Percentiles rank a stretch among this genome's conserved stretches.
phyloP scores from a whole-genome alignment of 2,888 invertebrate species.

The Syrista parreyssii region DNA sequence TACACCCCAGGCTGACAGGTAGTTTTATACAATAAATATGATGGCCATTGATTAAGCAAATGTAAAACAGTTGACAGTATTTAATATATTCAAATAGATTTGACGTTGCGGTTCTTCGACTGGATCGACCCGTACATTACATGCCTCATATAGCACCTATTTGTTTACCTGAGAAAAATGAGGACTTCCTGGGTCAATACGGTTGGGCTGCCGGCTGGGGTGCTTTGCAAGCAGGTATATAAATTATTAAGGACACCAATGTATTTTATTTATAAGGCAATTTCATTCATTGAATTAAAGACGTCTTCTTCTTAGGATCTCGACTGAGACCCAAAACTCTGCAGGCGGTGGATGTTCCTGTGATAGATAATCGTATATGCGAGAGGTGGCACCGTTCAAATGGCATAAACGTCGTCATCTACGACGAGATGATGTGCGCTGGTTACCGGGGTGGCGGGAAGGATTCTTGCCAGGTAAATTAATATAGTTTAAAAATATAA shows the following conservation, averaged over 20 bases:
- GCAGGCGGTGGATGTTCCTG: conserved; percentile 92
- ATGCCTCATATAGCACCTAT: conserved; percentile 93
- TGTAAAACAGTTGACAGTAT: not conserved
- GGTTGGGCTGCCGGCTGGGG: conserved; percentile 97
- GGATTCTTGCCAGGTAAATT: conserved; percentile 76
- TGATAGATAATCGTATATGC: conserved; percentile 86
- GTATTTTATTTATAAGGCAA: not conserved
- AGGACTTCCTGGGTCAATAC: conserved; percentile 89
- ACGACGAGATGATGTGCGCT: conserved; percentile 95
- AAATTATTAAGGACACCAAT: not conserved
- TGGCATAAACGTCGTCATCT: conserved; percentile 89
- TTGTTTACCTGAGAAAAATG: conserved; percentile 89
- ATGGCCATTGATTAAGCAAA: not conserved
- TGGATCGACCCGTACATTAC: conserved; percentile 90
- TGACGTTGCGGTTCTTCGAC: conserved; percentile 88
- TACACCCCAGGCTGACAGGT: conserved; percentile 87
- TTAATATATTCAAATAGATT: conserved; percentile 68
- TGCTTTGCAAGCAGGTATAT: conserved; percentile 75
- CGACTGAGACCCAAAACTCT: conserved; percentile 88
- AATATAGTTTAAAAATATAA: not conserved
- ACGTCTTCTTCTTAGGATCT: conserved; percentile 74
- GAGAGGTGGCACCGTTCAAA: conserved; percentile 78
- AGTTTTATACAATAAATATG: conserved; percentile 1
- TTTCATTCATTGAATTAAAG: not conserved
- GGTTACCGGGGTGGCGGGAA: conserved; percentile 90